Percentiles rank a stretch among this genome's conserved stretches.
phyloP scores from a whole-genome alignment of 2,888 invertebrate species.

The Eremobia ochroleuca region DNA sequence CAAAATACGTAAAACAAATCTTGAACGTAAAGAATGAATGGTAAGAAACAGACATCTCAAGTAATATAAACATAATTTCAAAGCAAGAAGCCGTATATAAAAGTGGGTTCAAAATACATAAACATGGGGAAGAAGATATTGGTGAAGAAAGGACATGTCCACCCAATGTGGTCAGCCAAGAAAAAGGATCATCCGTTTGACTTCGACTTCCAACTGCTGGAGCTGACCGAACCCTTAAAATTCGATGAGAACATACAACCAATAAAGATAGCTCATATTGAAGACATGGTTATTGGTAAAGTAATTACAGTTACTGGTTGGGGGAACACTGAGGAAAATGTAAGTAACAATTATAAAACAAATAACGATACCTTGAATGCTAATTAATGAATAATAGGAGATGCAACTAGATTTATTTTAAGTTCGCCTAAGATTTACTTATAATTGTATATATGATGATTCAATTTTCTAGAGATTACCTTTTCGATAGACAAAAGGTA shows the following conservation, averaged over 20 bases:
- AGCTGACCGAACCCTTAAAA: conserved; percentile 77
- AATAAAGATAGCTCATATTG: conserved; percentile 82
- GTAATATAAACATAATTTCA: conserved; percentile 52
- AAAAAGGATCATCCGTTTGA: conserved; percentile 86
- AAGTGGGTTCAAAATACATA: conserved; percentile 84
- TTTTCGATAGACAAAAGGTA: neutral
- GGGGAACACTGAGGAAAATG: conserved; percentile 87
- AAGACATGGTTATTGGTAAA: conserved; percentile 86
- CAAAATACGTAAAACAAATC: neutral
- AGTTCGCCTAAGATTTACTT: neutral
- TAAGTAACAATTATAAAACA: conserved; percentile 71
- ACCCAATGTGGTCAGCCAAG: conserved; percentile 80
- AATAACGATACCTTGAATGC: neutral
- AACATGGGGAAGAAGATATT: conserved; percentile 77
- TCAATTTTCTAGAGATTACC: neutral
- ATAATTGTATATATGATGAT: neutral
- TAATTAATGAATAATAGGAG: neutral
- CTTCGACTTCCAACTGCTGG: conserved; percentile 85
- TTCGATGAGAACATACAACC: conserved; percentile 82
- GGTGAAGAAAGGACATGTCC: conserved; percentile 75
- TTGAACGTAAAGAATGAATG: neutral
- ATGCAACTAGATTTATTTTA: neutral
- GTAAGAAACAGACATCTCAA: neutral
- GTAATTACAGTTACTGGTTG: conserved; percentile 86
- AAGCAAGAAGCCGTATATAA: conserved; percentile 83